Percentiles rank a stretch among this genome's conserved stretches.
Evolutionary conservation across 2,797 vertebrate species (phyloP).

Genomic region (Lepus oiostolus): DNA sequence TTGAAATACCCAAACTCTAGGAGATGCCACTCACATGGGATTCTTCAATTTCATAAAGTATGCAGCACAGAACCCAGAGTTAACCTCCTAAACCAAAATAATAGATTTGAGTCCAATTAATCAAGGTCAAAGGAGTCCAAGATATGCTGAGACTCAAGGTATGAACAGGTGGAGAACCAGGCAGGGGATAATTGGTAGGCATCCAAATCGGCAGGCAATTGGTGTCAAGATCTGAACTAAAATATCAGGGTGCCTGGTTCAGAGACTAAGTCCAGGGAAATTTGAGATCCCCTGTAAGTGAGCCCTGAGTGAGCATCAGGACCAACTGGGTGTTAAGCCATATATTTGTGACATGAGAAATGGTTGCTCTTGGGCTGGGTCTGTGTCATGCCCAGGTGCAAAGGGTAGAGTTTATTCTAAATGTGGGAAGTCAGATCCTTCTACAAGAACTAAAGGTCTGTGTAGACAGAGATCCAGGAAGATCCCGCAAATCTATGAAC

Average conservation of each 20-base stretch:
- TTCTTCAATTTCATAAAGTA: neutral
- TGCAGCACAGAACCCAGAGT: neutral
- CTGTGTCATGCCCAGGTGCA: neutral
- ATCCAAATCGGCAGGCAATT: neutral
- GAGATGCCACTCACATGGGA: neutral
- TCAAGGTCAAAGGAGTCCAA: conserved; percentile 16
- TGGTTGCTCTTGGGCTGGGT: neutral
- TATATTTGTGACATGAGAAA: neutral
- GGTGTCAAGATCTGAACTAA: neutral
- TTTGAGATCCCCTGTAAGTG: neutral
- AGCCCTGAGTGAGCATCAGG: neutral
- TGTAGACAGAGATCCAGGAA: neutral
- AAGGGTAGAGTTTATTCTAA: neutral
- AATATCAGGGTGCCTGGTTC: neutral
- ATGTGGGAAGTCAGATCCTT: neutral
- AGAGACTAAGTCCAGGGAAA: neutral
- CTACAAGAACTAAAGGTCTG: neutral
- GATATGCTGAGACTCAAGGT: neutral
- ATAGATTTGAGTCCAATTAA: conserved; percentile 18
- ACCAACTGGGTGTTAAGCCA: neutral
- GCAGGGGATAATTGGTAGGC: neutral
- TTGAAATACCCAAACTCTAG: neutral
- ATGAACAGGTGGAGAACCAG: neutral
- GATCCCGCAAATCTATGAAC: neutral
- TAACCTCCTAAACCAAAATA: neutral